Evolutionary conservation across 1,140 invertebrate genomes (phyloP).

Genomic region (Drosophila busckii): DNA sequence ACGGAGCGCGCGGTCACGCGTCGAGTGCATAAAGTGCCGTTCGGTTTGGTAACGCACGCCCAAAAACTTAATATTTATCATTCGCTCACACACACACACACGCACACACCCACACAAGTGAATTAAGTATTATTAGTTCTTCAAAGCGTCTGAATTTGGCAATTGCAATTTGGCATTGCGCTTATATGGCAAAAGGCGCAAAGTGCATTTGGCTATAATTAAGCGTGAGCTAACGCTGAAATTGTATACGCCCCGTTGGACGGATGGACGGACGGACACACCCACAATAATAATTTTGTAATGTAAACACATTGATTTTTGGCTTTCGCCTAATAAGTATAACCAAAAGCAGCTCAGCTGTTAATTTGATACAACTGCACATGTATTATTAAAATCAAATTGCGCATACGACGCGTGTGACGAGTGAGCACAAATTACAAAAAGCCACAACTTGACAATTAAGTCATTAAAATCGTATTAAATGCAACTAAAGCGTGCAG

Average conservation of each 20-base stretch:
- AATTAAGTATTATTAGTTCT: constrained; percentile 15
- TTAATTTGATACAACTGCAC: constrained; percentile 37
- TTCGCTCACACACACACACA: constrained; percentile 42
- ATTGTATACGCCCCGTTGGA: constrained; percentile 11
- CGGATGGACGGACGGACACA: not conserved
- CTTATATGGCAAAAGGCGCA: constrained; percentile 31
- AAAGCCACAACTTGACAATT: constrained; percentile 42
- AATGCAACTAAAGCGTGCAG: constrained; percentile 39
- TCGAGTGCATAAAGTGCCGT: constrained; percentile 32
- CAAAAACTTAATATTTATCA: constrained; percentile 60
- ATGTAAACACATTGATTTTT: constrained; percentile 35
- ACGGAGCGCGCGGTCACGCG: constrained; percentile 47
- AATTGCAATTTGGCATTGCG: constrained; percentile 33
- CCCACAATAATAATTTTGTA: not conserved
- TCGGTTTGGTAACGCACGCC: constrained; percentile 42
- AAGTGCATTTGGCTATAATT: constrained; percentile 27
- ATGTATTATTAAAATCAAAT: constrained; percentile 14
- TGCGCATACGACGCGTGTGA: constrained; percentile 33
- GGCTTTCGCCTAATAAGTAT: constrained; percentile 9
- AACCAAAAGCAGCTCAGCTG: constrained; percentile 27
- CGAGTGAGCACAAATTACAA: constrained; percentile 9
- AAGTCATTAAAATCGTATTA: constrained; percentile 72
- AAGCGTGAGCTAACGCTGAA: constrained; percentile 24
- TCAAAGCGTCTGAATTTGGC: constrained; percentile 11
- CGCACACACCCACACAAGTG: constrained; percentile 21